These are phyloP conservation scores for Tigriopus californicus DNA, from an alignment of 2,888 invertebrate genomes.

Conservation along the genomic window DNA sequence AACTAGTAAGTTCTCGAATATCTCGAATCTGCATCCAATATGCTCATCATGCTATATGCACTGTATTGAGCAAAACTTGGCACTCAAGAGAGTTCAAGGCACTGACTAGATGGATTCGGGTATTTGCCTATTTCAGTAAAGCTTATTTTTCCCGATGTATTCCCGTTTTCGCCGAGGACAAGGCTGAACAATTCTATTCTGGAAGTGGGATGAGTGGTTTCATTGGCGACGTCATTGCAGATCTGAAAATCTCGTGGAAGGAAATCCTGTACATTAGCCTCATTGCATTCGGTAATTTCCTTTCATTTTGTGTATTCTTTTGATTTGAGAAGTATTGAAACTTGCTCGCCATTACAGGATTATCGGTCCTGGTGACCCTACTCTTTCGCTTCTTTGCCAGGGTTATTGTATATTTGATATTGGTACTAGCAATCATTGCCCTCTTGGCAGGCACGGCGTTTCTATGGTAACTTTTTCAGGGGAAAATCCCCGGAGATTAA, in stretches of 20 bases:
- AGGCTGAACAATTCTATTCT: conserved; percentile 2
- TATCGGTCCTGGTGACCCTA: conserved; percentile 21
- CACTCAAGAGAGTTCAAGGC: neutral
- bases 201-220: conserved; percentile 1
- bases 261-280: conserved; percentile 40
- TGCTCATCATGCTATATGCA: neutral
- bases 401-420: conserved; percentile 41
- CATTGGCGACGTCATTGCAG: conserved; percentile 40
- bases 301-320: too few relatives aligned
- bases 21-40: neutral
- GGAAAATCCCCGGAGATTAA: neutral
- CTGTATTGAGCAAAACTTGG: neutral
- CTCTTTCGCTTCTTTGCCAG: conserved; percentile 38
- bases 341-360: neutral
- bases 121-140: conserved; percentile 1
- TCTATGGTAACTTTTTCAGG: conserved; percentile 33
- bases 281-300: conserved; percentile 37
- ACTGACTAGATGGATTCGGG: neutral
- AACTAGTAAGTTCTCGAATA: conserved; percentile 19
- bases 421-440: conserved; percentile 34
- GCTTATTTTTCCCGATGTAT: neutral
- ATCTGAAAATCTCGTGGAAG: conserved; percentile 37
- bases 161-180: neutral
- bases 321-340: neutral
- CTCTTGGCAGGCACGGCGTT: conserved; percentile 36